Percentiles rank a stretch among this genome's conserved stretches.
Conservation (phyloP, 2,797 vertebrate species). For the Alosa sapidissima region DNA sequence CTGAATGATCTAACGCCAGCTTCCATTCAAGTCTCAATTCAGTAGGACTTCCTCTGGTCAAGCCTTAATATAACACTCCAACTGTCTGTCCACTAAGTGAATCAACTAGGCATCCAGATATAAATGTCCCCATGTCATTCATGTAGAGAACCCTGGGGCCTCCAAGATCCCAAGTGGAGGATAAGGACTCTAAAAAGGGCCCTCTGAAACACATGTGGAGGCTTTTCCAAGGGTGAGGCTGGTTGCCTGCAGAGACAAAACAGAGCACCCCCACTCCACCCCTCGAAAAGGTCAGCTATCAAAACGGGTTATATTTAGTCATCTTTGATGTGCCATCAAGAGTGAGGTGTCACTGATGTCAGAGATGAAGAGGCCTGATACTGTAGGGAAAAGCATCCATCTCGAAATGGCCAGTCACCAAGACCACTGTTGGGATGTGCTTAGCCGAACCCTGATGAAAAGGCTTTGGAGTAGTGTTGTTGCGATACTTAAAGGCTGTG, state of each 20-base stretch:
- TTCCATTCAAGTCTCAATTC: not conserved
- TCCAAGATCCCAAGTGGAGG: not conserved
- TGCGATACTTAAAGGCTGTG: not conserved
- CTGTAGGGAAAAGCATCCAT: not conserved
- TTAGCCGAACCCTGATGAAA: not conserved
- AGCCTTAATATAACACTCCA: not conserved
- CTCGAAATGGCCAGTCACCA: not conserved
- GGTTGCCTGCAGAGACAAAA: constrained; percentile 60
- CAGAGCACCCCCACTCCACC: constrained; percentile 21
- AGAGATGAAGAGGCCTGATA: constrained; percentile 3
- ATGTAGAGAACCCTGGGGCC: not conserved
- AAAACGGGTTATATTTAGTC: constrained; percentile 68
- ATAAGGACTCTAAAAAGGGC: constrained; percentile 40
- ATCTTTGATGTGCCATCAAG: constrained; percentile 51
- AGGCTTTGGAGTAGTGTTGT: not conserved
- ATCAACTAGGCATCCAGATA: not conserved
- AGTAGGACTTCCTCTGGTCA: not conserved
- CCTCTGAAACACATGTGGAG: constrained; percentile 56
- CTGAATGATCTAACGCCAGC: too few relatives aligned
- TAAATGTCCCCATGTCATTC: not conserved
- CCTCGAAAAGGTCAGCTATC: constrained; percentile 71
- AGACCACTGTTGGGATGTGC: not conserved
- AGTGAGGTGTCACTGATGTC: constrained; percentile 34
- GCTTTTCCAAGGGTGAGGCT: constrained; percentile 30
- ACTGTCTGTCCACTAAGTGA: not conserved